Conservation (phyloP, 1,140 invertebrate genomes). For the Zelostemma sp. region DNA sequence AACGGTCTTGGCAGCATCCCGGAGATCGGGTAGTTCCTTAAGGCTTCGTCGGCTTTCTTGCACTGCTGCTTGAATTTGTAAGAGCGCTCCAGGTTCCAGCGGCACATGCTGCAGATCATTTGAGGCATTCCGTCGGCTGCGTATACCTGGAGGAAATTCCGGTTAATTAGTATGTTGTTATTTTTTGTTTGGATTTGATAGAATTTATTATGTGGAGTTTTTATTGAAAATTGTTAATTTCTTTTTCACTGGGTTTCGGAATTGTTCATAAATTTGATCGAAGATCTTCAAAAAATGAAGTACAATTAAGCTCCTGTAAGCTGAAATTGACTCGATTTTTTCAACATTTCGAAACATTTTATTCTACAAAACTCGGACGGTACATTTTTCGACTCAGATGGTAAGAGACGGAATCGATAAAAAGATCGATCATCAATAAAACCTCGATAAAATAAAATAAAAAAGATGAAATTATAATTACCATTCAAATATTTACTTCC, state of each 20-base stretch:
- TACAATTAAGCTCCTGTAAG: too few relatives aligned
- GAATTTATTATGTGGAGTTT: not conserved
- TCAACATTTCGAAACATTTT: too few relatives aligned
- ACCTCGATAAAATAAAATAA: too few relatives aligned
- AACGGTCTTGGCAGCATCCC: conserved; percentile 73
- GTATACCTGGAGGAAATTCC: conserved; percentile 72
- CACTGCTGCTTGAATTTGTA: conserved; percentile 82
- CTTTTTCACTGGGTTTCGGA: not conserved
- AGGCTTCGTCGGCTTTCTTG: conserved; percentile 78
- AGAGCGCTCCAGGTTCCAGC: conserved; percentile 75
- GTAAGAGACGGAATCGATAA: too few relatives aligned
- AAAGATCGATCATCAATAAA: too few relatives aligned
- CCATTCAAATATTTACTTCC: too few relatives aligned
- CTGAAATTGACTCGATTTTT: too few relatives aligned
- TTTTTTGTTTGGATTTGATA: not conserved
- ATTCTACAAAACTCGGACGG: too few relatives aligned
- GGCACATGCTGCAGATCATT: conserved; percentile 78
- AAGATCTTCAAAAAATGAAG: not conserved
- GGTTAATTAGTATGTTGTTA: conserved; percentile 39
- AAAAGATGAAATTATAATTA: too few relatives aligned
- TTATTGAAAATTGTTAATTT: not conserved
- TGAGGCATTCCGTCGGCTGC: conserved; percentile 80
- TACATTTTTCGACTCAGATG: too few relatives aligned
- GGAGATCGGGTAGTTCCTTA: conserved; percentile 76
- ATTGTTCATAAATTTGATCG: not conserved